phyloP scores from a whole-genome alignment of 2,888 invertebrate species.

The Cataglyphis livida region DNA sequence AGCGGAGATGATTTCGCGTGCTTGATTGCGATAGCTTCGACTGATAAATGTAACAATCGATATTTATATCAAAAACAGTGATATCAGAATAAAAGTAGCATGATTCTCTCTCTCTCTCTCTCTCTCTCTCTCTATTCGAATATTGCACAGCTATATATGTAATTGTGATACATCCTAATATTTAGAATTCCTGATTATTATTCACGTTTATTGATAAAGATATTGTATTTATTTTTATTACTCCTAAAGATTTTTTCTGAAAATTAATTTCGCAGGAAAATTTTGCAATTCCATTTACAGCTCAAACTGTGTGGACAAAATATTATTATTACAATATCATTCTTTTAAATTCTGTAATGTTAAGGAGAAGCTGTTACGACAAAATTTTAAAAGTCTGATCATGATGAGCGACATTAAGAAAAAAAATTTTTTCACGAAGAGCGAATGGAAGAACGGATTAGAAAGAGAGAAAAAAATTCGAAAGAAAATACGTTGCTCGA shows the following conservation, averaged over 20 bases:
- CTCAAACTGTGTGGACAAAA: neutral
- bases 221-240: neutral
- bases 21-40: constrained; percentile 16
- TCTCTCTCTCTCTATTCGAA: neutral
- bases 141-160: neutral
- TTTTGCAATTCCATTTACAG: constrained; percentile 1
- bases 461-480: neutral
- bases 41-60: constrained; percentile 12
- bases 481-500: neutral
- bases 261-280: neutral
- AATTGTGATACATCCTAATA: constrained; percentile 1
- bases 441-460: neutral
- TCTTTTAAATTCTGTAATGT: constrained; percentile 4
- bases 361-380: neutral
- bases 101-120: neutral
- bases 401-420: constrained; percentile 29
- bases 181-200: neutral
- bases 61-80: neutral
- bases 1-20: constrained; percentile 14
- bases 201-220: neutral
- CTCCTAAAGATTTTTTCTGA: neutral
- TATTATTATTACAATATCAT: constrained; percentile 5
- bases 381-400: constrained; percentile 25
- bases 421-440: constrained; percentile 17
- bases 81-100: neutral